Base-by-base conservation (phyloP, 2,888 invertebrate species). In the Aleiodes testaceus region DNA sequence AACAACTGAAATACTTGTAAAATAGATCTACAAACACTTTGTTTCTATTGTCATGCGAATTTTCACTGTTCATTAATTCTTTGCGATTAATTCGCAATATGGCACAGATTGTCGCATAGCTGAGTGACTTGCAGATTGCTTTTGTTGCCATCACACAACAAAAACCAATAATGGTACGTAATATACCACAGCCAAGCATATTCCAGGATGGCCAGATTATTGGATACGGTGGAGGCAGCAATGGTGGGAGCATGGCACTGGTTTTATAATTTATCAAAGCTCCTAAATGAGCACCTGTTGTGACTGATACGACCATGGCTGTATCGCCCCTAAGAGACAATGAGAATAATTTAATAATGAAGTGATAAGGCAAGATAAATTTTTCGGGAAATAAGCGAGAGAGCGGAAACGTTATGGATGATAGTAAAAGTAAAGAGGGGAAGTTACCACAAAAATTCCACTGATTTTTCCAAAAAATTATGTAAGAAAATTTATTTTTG, bases 191-290 rank as follows among this genome's bases (percentile, higher is more conserved):
- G 70, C 93, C 92, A 61, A 93, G 80, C 92, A 94, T 94, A 78
- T 91, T 90, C 72, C 91, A 90, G 1, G 93, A 92, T 7, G 95
- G 95, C 93, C 95, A 95, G 80, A 93, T 91, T 81, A 96, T 92
- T 71, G 90, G 87, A 87, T 95, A 95, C 0, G 94, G 94, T 5
- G 94, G 95, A 36, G 90, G 88, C n/a, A 90, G 83, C 75, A 91
- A 90, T 0, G 89, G 87, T 47, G 89, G 88, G n/a, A 85, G 87
- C 89, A 93, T 90, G 82, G 91, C 90, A n/a, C 95, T 95, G 12
- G 93, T 89, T 85, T 93, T 94, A 86, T 92, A 96, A 88, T 95
- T 95, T 49, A 94, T 88, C 97, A 96, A 97, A 4, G 95, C 92
- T 18, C 96, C 97, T 2, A 92, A 87, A 61, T 93, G 91, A 74